Base-by-base conservation (phyloP, 2,888 invertebrate species). In the Melanostoma mellinum region DNA sequence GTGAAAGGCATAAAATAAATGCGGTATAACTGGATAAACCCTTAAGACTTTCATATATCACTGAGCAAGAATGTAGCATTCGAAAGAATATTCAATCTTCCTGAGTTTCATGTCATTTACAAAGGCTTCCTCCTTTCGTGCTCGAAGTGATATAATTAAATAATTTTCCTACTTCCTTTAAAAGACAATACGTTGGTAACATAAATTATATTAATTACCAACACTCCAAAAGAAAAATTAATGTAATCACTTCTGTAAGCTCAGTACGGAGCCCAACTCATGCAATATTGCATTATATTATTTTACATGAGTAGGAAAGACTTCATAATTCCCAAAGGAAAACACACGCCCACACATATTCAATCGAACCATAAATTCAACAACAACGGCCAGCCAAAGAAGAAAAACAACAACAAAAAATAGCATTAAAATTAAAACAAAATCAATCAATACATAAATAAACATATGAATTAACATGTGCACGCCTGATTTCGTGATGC, bases 201-300 rank as follows among this genome's bases (percentile, higher is more conserved):
- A 67, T 67, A 67, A 76, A 80, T 80, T 46, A 63, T 63, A 48
- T 69, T 55, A 76, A 76, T 76, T 81, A 81, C 36, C 61, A 55
- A 61, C 61, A 38, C 60, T 36, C 56, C 77, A 81, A 81, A 77
- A 55, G 50, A 38, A 48, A 53, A 58, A 9, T 77, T 72, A 81
- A 72, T 50, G 65, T 55, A 76, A 81, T 81, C 65, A 81, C 76
- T 81, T 81, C 71, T 81, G 53, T 58, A 76, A 46, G 36, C 42
- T 20, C 20, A 20, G 48, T 63, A 9, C 36, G 38, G 9, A 48
- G 5, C 10, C 46, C 42, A 9, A 61, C 10, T 30, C 30, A 35
- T 6, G 38, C 30, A 48, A 10, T 35, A 20, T 20, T 20, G 20
- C 20, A 20, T 20, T 1, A 0, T 20, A 20, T 20, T 20, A 20